These are phyloP conservation scores for Agrotis clavis DNA, from an alignment of 2,888 invertebrate genomes.

Conservation along the genomic window DNA sequence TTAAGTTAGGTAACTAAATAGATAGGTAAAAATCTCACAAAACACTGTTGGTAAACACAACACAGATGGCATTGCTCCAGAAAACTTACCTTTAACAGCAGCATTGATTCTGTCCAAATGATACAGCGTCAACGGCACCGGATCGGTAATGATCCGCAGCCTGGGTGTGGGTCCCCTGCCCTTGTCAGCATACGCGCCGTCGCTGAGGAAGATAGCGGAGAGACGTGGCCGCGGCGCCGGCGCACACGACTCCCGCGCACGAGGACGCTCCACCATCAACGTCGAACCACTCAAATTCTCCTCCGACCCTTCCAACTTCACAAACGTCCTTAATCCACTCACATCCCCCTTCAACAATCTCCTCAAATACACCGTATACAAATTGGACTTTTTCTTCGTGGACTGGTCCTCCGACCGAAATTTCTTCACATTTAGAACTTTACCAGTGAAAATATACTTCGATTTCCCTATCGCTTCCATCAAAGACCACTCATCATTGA, in stretches of 20 bases:
- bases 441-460: conserved; percentile 89
- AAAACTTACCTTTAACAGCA: conserved; percentile 88
- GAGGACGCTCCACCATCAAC: conserved; percentile 81
- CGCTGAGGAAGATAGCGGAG: conserved; percentile 88
- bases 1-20: not conserved
- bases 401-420: conserved; percentile 77
- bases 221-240: conserved; percentile 86
- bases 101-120: conserved; percentile 90
- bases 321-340: conserved; percentile 81
- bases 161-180: conserved; percentile 79
- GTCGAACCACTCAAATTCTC: conserved; percentile 85
- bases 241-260: conserved; percentile 82
- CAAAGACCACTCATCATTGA: conserved; percentile 89
- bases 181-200: conserved; percentile 75
- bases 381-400: conserved; percentile 81
- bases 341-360: conserved; percentile 87
- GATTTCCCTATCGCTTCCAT: conserved; percentile 89
- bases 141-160: conserved; percentile 85
- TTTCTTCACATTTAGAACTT: conserved; percentile 87
- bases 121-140: conserved; percentile 89
- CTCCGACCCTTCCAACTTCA: conserved; percentile 80
- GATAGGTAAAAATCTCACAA: too few species aligned
- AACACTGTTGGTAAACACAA: not conserved
- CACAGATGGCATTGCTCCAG: not conserved
- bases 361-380: conserved; percentile 87